These are phyloP conservation scores for Tipula confusa DNA, from an alignment of 2,888 invertebrate genomes.

Conservation along the genomic window DNA sequence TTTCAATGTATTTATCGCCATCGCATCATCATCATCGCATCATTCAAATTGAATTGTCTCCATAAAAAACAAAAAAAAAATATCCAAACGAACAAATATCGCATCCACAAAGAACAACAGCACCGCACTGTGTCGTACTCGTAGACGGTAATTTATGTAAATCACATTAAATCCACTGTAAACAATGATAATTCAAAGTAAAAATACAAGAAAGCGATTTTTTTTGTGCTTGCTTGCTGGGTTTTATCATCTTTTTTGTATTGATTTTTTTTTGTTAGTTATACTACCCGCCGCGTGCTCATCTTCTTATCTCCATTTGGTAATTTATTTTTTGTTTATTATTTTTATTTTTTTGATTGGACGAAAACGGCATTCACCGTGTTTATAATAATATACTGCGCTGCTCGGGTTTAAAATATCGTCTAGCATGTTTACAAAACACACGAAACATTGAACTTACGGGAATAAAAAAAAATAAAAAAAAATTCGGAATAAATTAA, in stretches of 20 bases:
- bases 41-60: background rate
- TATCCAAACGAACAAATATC: too few relatives aligned
- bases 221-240: background rate
- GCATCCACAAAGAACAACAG: background rate
- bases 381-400: background rate
- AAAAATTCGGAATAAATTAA: background rate
- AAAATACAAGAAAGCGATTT: background rate
- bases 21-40: background rate
- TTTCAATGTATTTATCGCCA: background rate
- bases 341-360: background rate
- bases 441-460: background rate
- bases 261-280: background rate
- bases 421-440: background rate
- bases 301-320: background rate
- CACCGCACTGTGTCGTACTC: background rate
- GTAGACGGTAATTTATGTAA: background rate
- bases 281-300: background rate
- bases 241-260: background rate
- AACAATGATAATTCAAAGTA: conserved; percentile 12
- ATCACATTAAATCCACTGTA: conserved; percentile 20
- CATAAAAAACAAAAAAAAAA: background rate
- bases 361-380: background rate
- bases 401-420: background rate
- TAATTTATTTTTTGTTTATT: background rate
- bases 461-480: background rate